These are phyloP conservation scores for Oreochromis niloticus DNA, from an alignment of 2,113 vertebrate genomes.

Conservation along the genomic window DNA sequence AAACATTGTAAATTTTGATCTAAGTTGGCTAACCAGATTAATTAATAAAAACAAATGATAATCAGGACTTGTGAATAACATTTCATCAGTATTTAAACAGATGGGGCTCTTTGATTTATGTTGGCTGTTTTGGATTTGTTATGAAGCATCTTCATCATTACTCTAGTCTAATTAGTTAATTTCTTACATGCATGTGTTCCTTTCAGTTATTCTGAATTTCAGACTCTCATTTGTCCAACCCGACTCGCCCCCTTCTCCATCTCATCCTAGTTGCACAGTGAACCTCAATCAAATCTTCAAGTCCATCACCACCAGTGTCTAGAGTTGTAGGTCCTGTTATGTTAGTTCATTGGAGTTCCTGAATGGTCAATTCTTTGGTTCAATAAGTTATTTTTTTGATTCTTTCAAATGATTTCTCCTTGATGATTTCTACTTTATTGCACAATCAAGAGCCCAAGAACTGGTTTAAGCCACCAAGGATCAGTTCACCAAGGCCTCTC, in stretches of 20 bases:
- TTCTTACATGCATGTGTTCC: neutral
- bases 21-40: neutral
- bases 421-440: neutral
- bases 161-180: fast-evolving
- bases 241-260: fast-evolving
- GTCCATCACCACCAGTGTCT: neutral
- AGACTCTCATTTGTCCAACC: neutral
- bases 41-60: neutral
- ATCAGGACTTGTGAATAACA: neutral
- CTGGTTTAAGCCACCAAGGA: neutral
- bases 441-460: neutral
- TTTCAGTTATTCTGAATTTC: neutral
- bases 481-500: fast-evolving
- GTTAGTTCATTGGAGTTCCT: neutral
- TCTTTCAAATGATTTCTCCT: neutral
- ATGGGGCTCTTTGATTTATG: neutral
- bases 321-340: neutral
- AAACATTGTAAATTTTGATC: neutral
- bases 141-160: neutral
- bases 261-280: neutral
- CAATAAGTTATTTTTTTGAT: neutral
- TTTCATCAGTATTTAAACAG: neutral
- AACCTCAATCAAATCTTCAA: neutral
- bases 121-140: fast-evolving
- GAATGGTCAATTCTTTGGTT: neutral